phyloP scores from a whole-genome alignment of 2,888 invertebrate species.

The Dioctria rufipes region DNA sequence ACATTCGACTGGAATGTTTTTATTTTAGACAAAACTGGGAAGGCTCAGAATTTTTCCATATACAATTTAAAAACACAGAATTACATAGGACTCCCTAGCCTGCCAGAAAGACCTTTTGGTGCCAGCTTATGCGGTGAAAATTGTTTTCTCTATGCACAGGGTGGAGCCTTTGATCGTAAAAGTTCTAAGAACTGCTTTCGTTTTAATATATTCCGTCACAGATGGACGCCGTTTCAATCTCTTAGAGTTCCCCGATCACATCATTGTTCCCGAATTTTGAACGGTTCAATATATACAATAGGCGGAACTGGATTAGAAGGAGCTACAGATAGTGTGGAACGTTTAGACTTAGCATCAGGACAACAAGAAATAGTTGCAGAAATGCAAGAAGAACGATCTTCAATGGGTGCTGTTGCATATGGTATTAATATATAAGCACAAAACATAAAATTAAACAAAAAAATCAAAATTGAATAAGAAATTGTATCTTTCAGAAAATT shows the following conservation, averaged over 20 bases:
- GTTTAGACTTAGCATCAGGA: conserved; percentile 63
- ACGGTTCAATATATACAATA: conserved; percentile 63
- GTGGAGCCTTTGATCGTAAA: conserved; percentile 60
- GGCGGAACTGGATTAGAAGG: conserved; percentile 63
- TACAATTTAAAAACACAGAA: conserved; percentile 60
- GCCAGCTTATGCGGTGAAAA: conserved; percentile 63
- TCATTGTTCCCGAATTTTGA: conserved; percentile 64
- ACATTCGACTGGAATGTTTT: conserved; percentile 63
- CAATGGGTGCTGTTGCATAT: conserved; percentile 64
- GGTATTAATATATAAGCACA: conserved; percentile 56
- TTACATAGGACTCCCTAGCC: neutral
- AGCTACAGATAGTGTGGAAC: conserved; percentile 62
- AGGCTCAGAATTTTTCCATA: conserved; percentile 62
- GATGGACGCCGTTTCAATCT: conserved; percentile 62
- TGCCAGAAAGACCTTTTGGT: conserved; percentile 62
- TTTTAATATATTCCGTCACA: conserved; percentile 64
- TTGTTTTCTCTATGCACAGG: conserved; percentile 64
- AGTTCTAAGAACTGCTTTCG: conserved; percentile 60
- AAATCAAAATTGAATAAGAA: neutral
- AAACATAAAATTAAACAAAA: neutral
- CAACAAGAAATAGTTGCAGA: conserved; percentile 13
- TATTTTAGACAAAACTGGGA: conserved; percentile 66
- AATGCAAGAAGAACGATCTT: conserved; percentile 64
- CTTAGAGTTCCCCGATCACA: conserved; percentile 63
- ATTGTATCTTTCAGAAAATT: conserved; percentile 59